phyloP scores from a whole-genome alignment of 2,888 invertebrate species.

The Acanthosepion esculentum region DNA sequence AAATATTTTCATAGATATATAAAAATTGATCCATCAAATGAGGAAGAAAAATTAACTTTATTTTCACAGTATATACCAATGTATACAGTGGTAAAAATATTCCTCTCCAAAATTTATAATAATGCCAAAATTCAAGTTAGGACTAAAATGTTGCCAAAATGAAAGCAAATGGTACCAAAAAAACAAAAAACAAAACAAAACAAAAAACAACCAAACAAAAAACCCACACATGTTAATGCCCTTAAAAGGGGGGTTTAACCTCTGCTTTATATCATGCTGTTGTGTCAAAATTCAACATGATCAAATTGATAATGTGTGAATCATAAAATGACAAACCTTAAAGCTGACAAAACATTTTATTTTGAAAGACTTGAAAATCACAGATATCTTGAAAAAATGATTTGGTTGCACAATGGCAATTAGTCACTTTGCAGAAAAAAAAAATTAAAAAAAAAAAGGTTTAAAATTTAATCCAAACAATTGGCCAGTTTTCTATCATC shows the following conservation, averaged over 20 bases:
- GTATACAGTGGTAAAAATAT: neutral
- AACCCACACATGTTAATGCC: neutral
- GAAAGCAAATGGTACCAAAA: neutral
- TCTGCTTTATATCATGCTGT: neutral
- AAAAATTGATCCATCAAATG: neutral
- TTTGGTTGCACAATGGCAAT: neutral
- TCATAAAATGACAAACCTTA: neutral
- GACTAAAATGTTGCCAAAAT: neutral
- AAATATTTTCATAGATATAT: neutral
- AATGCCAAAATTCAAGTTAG: neutral
- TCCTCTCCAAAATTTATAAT: neutral
- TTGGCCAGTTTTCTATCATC: neutral
- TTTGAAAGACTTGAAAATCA: constrained; percentile 47
- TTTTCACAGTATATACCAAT: neutral
- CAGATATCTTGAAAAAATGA: constrained; percentile 38
- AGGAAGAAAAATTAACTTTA: neutral
- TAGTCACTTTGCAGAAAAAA: neutral
- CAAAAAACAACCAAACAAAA: neutral
- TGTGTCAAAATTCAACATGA: constrained; percentile 14
- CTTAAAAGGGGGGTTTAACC: neutral
- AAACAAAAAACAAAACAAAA: neutral
- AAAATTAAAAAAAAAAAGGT: neutral
- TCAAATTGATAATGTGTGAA: neutral
- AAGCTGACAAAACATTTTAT: constrained; percentile 38
- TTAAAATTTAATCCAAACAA: neutral